Evolutionary conservation across 2,888 invertebrate genomes (phyloP).

Genomic region (Julus scanicus): DNA sequence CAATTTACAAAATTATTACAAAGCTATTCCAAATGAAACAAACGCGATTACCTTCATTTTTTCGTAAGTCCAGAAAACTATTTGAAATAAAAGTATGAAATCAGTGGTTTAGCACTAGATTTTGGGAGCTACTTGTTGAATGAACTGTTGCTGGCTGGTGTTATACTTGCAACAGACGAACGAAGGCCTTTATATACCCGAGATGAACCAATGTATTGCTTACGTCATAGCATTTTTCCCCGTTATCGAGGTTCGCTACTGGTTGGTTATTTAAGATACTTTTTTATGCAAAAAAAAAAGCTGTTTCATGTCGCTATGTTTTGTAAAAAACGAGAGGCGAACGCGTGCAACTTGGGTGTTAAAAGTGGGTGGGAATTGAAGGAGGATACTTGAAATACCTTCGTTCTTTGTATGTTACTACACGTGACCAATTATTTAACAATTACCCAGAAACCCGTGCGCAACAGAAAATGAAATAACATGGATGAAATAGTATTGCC

Average conservation of each 20-base stretch:
- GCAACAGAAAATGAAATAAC: neutral
- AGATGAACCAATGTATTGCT: neutral
- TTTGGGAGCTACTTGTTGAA: neutral
- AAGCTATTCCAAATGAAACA: no score
- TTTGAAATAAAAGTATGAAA: neutral
- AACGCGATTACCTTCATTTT: neutral
- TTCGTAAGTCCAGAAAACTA: neutral
- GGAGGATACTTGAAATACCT: neutral
- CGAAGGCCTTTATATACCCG: neutral
- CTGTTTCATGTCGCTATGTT: neutral
- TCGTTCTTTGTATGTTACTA: neutral
- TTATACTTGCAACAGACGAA: neutral
- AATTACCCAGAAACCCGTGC: neutral
- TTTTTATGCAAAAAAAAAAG: neutral
- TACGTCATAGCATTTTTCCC: neutral
- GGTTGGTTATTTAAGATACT: neutral
- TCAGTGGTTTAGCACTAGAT: neutral
- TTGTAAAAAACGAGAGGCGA: neutral
- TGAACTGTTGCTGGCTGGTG: neutral
- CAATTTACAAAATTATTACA: neutral
- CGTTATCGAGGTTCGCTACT: neutral
- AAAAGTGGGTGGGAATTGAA: neutral
- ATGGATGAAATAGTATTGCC: neutral
- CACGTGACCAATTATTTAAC: neutral
- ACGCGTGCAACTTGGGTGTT: neutral